Percentiles rank a stretch among this genome's conserved stretches.
Conservation (phyloP, 2,888 invertebrate species). For the Agrotis puta region DNA sequence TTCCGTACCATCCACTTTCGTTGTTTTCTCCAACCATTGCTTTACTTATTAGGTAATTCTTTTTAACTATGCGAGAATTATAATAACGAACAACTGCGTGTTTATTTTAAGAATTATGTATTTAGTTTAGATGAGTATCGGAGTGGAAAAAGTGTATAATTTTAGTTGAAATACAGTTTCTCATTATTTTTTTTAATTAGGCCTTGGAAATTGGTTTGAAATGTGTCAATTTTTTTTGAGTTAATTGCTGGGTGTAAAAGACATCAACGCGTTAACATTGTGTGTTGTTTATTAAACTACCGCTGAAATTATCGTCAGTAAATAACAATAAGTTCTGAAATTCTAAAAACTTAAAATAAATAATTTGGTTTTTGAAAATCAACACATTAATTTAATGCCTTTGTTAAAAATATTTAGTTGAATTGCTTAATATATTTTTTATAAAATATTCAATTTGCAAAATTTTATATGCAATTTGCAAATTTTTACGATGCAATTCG, state of each 20-base stretch:
- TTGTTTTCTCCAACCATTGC: constrained; percentile 57
- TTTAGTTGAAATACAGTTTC: not conserved
- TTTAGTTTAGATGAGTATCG: constrained; percentile 19
- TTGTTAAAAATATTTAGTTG: no score
- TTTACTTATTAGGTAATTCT: constrained; percentile 59
- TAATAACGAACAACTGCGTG: constrained; percentile 22
- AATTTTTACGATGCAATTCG: constrained; percentile 6
- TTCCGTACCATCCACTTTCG: constrained; percentile 61
- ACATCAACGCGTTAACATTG: constrained; percentile 1
- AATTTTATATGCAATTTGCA: no score
- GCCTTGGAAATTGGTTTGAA: not conserved
- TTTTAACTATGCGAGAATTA: constrained; percentile 50
- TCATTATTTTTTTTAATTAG: constrained; percentile 11
- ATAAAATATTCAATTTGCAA: no score
- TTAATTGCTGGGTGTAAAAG: not conserved
- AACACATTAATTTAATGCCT: not conserved
- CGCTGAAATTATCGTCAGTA: not conserved
- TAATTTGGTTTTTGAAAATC: constrained; percentile 7
- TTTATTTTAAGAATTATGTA: constrained; percentile 17
- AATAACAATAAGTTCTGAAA: no score
- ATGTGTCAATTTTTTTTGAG: not conserved
- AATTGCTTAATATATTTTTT: constrained; percentile 10
- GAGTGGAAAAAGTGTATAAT: not conserved
- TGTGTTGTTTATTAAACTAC: no score
- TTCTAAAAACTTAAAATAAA: not conserved